Evolutionary conservation across 2,113 vertebrate genomes (phyloP).

Genomic region (Paratilapia polleni): DNA sequence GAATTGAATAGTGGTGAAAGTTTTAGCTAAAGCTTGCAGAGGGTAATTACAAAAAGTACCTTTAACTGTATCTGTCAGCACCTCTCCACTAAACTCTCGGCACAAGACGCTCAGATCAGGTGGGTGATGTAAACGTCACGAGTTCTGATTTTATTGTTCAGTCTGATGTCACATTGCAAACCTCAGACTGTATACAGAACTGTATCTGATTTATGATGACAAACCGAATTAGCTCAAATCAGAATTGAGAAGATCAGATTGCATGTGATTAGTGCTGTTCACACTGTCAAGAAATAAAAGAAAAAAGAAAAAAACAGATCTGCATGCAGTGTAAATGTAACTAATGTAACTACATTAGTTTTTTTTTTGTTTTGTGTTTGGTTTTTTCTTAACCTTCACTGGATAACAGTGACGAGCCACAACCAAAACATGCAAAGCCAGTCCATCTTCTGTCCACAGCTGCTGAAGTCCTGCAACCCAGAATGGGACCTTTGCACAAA

Average conservation of each 20-base stretch:
- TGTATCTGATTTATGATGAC: not conserved
- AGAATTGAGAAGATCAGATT: not conserved
- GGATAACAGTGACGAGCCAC: constrained; percentile 29
- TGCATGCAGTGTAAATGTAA: not conserved
- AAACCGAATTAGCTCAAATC: not conserved
- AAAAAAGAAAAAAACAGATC: too few species aligned
- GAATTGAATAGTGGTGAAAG: not conserved
- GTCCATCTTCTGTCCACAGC: constrained; percentile 72
- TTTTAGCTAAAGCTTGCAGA: not conserved
- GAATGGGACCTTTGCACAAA: constrained; percentile 62
- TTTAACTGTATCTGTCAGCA: not conserved
- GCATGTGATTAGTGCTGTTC: too few species aligned
- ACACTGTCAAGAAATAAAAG: too few species aligned
- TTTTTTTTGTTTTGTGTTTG: not conserved
- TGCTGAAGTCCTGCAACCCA: constrained; percentile 80
- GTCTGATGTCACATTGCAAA: not conserved
- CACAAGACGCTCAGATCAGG: not conserved
- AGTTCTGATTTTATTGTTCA: not conserved
- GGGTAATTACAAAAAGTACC: rapidly evolving
- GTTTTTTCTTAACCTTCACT: constrained; percentile 55
- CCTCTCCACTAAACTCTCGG: not conserved
- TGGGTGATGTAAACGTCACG: too few species aligned
- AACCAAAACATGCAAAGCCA: constrained; percentile 74
- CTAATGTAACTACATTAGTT: too few species aligned
- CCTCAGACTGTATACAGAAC: not conserved